Evolutionary conservation across 2,797 vertebrate species (phyloP).

Genomic region (Crypturellus tataupa): DNA sequence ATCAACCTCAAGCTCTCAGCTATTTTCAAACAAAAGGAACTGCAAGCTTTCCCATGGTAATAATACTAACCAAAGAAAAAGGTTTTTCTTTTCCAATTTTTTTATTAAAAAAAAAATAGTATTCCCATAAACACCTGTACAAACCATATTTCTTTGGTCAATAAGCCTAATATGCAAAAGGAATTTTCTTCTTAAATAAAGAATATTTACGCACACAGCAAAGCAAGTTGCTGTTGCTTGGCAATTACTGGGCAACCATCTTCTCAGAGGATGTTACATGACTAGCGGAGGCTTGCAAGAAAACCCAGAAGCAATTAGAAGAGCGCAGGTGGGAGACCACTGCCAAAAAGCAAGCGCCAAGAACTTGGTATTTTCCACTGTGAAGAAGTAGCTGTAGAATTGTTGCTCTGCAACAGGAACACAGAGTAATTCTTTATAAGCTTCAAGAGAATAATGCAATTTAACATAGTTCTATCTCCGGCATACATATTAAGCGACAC

Average conservation of each 20-base stretch:
- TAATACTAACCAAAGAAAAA: neutral
- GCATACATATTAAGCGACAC: fast-evolving
- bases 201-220: neutral
- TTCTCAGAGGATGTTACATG: neutral
- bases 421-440: neutral
- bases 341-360: constrained; percentile 94
- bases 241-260: neutral
- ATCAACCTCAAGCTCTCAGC: neutral
- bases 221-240: neutral
- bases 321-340: constrained; percentile 90
- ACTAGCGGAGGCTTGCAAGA: neutral
- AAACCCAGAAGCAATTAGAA: constrained; percentile 81
- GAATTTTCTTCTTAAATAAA: neutral
- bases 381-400: constrained; percentile 53
- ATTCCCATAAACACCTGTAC: constrained; percentile 10
- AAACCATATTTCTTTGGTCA: constrained; percentile 27
- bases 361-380: constrained; percentile 93
- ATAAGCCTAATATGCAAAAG: neutral
- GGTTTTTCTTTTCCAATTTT: neutral
- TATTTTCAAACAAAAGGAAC: neutral
- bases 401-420: constrained; percentile 50
- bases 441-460: neutral
- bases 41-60: neutral
- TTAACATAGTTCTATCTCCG: neutral
- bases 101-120: constrained; percentile 44